Evolutionary conservation across 2,113 vertebrate species (phyloP).

Genomic region (Notechis scutatus): DNA sequence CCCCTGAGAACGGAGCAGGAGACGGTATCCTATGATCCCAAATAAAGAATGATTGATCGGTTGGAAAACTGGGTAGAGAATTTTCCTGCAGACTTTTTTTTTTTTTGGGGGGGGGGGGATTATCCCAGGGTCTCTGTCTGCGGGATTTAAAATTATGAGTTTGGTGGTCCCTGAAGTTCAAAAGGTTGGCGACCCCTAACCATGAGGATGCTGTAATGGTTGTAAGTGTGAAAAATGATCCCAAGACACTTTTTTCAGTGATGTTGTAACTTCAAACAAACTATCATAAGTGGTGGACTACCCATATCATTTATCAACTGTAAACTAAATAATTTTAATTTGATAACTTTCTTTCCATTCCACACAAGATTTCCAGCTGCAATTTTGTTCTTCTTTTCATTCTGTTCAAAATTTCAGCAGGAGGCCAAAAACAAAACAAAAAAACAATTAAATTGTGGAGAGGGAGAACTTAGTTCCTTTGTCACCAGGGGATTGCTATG

Average conservation of each 20-base stretch:
- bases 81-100: too few relatives aligned
- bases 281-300: neutral
- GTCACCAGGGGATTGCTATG: slow-evolving; percentile 79
- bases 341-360: slow-evolving; percentile 72
- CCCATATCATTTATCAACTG: neutral
- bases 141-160: too few relatives aligned
- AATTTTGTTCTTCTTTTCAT: slow-evolving; percentile 46
- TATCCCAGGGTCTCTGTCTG: too few relatives aligned
- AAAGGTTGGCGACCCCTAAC: too few relatives aligned
- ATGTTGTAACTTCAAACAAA: neutral
- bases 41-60: too few relatives aligned
- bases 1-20: too few relatives aligned
- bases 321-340: slow-evolving; percentile 48
- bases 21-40: too few relatives aligned
- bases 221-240: neutral
- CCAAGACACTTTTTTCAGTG: neutral
- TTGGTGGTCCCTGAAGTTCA: too few relatives aligned
- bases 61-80: too few relatives aligned
- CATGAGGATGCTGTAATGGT: too few relatives aligned
- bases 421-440: slow-evolving; percentile 15
- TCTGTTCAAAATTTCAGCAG: slow-evolving; percentile 64
- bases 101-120: too few relatives aligned
- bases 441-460: neutral
- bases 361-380: slow-evolving; percentile 43
- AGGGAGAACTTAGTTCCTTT: slow-evolving; percentile 60